phyloP scores from a whole-genome alignment of 2,113 vertebrate species.

The Megatriorchis doriae region DNA sequence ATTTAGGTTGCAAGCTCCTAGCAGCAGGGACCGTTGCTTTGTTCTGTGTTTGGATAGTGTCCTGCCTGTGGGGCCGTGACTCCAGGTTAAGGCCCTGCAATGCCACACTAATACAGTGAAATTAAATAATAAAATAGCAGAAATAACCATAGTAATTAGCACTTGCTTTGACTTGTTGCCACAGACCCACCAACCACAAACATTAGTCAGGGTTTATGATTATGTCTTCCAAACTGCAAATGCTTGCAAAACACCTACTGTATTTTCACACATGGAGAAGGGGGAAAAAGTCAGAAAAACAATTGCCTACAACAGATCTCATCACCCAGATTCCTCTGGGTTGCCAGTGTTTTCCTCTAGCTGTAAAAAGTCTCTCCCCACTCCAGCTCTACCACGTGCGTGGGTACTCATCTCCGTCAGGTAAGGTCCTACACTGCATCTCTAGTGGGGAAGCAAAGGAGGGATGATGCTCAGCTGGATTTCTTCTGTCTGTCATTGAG shows the following conservation, averaged over 20 bases:
- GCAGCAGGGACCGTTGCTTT: conserved; percentile 18
- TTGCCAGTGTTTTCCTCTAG: not conserved
- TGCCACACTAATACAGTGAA: conserved; percentile 29
- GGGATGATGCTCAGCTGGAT: conserved; percentile 45
- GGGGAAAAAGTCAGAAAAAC: not conserved
- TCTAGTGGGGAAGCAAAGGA: not conserved
- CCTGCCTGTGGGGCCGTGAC: not conserved
- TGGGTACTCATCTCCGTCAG: not conserved
- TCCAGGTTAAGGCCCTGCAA: not conserved
- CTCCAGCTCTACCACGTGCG: not conserved
- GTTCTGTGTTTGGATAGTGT: not conserved
- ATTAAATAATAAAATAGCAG: conserved; percentile 59
- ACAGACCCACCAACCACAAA: conserved; percentile 51
- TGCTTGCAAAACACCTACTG: conserved; percentile 31
- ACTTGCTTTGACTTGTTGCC: conserved; percentile 49
- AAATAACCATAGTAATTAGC: conserved; percentile 40
- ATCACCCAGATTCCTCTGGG: not conserved
- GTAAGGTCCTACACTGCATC: not conserved
- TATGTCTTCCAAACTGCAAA: not conserved
- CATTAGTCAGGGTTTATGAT: conserved; percentile 48
- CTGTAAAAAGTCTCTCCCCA: not conserved
- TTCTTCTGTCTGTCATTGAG: conserved; percentile 53
- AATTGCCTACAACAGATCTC: not conserved
- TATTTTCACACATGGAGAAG: not conserved
- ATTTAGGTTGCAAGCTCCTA: not conserved